Evolutionary conservation across 2,888 invertebrate genomes (phyloP), one percentile per base, ranked within the genome.

Genomic region (Notodonta dromedarius): DNA sequence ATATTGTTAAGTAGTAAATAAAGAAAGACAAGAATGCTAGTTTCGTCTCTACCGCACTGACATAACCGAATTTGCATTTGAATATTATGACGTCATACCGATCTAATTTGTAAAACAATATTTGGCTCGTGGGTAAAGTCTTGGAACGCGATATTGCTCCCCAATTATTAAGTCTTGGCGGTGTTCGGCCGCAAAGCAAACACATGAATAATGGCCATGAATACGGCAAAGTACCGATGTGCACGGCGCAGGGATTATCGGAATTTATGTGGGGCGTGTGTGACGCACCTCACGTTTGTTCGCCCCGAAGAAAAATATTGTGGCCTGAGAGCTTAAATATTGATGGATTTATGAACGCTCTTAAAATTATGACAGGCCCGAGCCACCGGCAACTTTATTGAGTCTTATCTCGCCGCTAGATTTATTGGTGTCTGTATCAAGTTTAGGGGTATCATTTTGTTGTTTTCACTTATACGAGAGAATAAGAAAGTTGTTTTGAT

Each of bases 261-360:
- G 82, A 90, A 91, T 91, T 91, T 91, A 92, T 90, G 91, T 79
- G 86, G 82, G 84, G 82, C 82, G 87, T 88, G 83, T 88, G 88
- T 87, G 88, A 91, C 90, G 89, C 89, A 89, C 89, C 89, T 87
- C 79, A 67, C 69, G 72, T 65, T 71, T 80, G 82, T 77, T 78
- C 76, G 69, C 75, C 74, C 74, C 79, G 76, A 86, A 89, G 90
- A 89, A 92, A 90, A 91, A 91, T 89, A 91, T 88, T 88, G 87
- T 86, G 88, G 86, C 78, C 83, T 80, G 74, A 86, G 83, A 91
- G 91, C 92, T 92, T 91, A 89, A 88, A 85, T 86, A 91, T 89
- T 93, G 93, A 93, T 89, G 89, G 93, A 93, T 93, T 93, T 93
- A 93, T 92, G 90, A 86, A 85, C 85, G 85, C 83, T 88, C 89